phyloP scores from a whole-genome alignment of 1,140 invertebrate species.

The Bombus waltoni region DNA sequence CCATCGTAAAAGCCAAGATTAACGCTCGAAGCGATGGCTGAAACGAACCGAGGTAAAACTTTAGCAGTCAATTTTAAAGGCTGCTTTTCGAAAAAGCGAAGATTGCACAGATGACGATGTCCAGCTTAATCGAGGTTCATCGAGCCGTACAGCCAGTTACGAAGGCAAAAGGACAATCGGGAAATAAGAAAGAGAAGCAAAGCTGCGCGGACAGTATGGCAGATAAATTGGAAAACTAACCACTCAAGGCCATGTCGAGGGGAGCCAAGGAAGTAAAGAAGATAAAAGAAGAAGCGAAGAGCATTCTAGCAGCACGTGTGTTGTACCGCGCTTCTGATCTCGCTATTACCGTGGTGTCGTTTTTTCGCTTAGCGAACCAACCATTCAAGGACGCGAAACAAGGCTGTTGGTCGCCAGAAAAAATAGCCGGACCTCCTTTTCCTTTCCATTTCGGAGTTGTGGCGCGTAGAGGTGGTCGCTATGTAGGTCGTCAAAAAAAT shows the following conservation, averaged over 20 bases:
- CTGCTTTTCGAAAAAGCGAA: not conserved
- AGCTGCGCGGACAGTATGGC: not conserved
- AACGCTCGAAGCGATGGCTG: not conserved
- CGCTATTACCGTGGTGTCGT: not conserved
- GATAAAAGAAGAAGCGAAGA: not conserved
- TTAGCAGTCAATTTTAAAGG: not conserved
- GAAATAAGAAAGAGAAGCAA: no score
- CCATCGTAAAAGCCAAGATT: not conserved
- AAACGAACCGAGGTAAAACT: not conserved
- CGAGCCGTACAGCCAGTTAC: not conserved
- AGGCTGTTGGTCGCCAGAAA: constrained; percentile 6
- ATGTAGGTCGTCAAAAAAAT: constrained; percentile 39
- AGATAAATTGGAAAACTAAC: constrained; percentile 4
- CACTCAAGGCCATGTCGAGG: not conserved
- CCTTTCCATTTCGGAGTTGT: not conserved
- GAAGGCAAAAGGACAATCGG: not conserved
- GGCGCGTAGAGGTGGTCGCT: not conserved
- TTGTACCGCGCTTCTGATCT: not conserved
- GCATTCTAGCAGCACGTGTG: not conserved
- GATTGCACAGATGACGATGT: not conserved
- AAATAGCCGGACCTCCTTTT: constrained; percentile 1
- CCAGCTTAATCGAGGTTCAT: not conserved
- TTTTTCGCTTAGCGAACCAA: constrained; percentile 32
- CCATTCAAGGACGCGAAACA: constrained; percentile 22
- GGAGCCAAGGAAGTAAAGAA: not conserved